Evolutionary conservation across 2,888 invertebrate genomes (phyloP).

Genomic region (Siphlonurus alternatus): DNA sequence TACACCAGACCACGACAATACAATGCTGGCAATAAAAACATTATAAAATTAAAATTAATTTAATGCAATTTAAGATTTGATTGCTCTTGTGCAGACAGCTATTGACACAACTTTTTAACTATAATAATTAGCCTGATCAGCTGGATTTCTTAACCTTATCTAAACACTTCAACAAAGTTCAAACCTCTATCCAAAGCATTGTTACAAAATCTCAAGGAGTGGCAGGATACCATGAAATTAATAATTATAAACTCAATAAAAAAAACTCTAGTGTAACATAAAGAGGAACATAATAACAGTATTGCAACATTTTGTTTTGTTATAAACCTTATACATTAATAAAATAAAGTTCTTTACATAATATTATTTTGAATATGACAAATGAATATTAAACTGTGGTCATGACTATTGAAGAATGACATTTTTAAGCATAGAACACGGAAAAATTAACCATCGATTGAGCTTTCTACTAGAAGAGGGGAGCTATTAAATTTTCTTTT

Average conservation of each 20-base stretch:
- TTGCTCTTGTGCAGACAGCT: too few species aligned
- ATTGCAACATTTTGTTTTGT: neutral
- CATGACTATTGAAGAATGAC: neutral
- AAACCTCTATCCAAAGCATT: neutral
- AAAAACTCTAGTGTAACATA: neutral
- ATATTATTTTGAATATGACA: neutral
- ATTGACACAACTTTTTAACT: too few species aligned
- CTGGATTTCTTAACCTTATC: neutral
- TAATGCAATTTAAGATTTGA: too few species aligned
- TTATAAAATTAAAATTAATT: too few species aligned
- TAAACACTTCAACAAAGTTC: neutral
- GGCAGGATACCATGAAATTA: constrained; percentile 1
- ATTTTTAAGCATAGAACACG: neutral
- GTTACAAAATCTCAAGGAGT: neutral
- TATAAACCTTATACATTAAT: neutral
- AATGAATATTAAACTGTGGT: neutral
- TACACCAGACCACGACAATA: too few species aligned
- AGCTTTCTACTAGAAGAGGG: neutral
- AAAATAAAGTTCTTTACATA: neutral
- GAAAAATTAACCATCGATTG: neutral
- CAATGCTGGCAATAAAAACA: too few species aligned
- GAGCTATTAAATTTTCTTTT: neutral
- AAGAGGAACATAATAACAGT: neutral
- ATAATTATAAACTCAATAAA: neutral
- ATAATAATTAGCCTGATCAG: neutral